Evolutionary conservation across 2,113 vertebrate genomes (phyloP), one percentile per base, ranked within the genome.

Genomic region (Tyto alba): DNA sequence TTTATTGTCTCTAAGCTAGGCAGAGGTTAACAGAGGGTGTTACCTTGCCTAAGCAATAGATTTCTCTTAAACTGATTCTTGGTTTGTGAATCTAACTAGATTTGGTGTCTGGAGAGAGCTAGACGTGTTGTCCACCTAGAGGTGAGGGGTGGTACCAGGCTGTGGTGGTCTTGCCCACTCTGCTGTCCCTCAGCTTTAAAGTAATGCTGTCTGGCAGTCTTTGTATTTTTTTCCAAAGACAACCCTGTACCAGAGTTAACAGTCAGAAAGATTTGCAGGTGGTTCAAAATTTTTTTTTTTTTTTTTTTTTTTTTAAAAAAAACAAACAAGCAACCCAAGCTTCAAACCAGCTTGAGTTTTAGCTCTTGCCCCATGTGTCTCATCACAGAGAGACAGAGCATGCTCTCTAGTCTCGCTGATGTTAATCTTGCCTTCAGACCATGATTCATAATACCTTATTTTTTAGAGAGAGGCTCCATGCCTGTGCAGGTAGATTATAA

Each of bases 281-380:
- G 9, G 22, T 73, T 88, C 60, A 95, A 48, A 0, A 0, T 52
- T 29, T n/a, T n/a, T n/a, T n/a, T n/a, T n/a, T n/a, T n/a, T n/a
- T n/a, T n/a, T n/a, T n/a, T n/a, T n/a, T n/a, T n/a, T n/a, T n/a
- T n/a, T 30, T 78, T 40, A 38, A 79, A 75, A 79, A 67, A 29
- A 2, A 6, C 9, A 11, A 7, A 32, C 11, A 53, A 64, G 32
- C 7, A 55, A 75, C 0, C 0, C 22, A 40, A 73, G 21, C 11
- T 78, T 17, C 32, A 69, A 29, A 52, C 2, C 26, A 34, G 7
- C 13, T 13, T 2, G 17, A 56, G 11, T 14, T 88, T 75, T 81
- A 59, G 10, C 9, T 72, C 25, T 81, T 83, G 23, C 8, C 19
- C 8, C 30, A 0, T 55, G 26, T 59, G 16, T 56, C 52, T 82